A percentile compares a stretch with the other conserved stretches of the same genome.
Evolutionary conservation across 2,113 vertebrate genomes (phyloP).

Genomic region (Ophthalmotilapia sp.): DNA sequence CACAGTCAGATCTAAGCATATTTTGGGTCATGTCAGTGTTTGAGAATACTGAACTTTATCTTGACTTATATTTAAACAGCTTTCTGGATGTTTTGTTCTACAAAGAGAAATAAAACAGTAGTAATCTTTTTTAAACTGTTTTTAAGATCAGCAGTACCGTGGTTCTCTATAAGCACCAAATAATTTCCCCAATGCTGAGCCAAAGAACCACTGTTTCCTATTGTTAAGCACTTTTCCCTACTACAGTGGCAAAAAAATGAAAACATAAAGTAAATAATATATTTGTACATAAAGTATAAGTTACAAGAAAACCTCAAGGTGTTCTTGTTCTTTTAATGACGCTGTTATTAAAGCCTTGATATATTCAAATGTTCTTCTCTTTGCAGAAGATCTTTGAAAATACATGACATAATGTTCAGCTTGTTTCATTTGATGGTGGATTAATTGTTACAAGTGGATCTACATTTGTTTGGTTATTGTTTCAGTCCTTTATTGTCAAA

Average conservation of each 20-base stretch:
- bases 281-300: not conserved
- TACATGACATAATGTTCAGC: not conserved
- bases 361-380: not conserved
- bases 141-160: not conserved
- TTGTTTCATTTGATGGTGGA: not conserved
- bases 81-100: not conserved
- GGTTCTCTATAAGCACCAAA: conserved; percentile 14
- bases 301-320: not conserved
- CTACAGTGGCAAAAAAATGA: not conserved
- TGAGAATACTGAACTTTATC: not conserved
- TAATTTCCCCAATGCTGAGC: not conserved
- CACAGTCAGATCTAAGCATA: not conserved
- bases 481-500: not conserved
- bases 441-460: not conserved
- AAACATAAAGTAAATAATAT: not conserved
- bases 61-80: not conserved
- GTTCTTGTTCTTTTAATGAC: not conserved
- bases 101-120: not conserved
- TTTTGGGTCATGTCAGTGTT: not conserved
- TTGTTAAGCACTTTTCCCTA: conserved; percentile 19
- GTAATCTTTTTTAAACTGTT: not conserved
- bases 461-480: not conserved
- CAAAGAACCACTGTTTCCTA: conserved; percentile 10
- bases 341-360: not conserved
- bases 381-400: not conserved